A percentile compares a stretch with the other conserved stretches of the same genome.
phyloP scores from a whole-genome alignment of 2,797 vertebrate species.

The Buphagus erythrorhynchus region DNA sequence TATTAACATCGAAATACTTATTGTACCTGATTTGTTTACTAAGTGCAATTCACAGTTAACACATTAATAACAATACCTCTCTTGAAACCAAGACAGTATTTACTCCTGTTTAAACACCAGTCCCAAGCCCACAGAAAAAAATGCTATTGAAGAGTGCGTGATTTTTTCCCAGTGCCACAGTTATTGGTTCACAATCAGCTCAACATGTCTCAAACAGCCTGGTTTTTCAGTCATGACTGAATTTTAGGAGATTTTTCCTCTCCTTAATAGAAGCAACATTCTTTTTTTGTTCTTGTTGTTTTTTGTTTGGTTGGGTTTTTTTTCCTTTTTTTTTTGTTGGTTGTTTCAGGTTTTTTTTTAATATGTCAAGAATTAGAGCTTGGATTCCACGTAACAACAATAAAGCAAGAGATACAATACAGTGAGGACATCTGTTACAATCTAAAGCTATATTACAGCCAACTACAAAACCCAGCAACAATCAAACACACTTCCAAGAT shows the following conservation, averaged over 20 bases:
- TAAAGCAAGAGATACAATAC: rapidly evolving
- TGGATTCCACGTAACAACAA: not conserved
- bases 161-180: not conserved
- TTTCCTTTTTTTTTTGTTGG: not conserved
- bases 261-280: not conserved
- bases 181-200: not conserved
- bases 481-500: not conserved
- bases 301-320: no score
- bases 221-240: not conserved
- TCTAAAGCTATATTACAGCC: not conserved
- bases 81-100: not conserved
- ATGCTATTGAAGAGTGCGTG: rapidly evolving
- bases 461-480: not conserved
- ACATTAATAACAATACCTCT: not conserved
- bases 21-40: not conserved
- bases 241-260: not conserved
- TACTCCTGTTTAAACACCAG: not conserved
- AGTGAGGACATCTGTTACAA: not conserved
- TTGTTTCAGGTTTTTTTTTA: not conserved
- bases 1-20: not conserved
- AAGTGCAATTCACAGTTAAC: not conserved
- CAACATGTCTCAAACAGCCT: not conserved
- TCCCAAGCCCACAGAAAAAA: not conserved
- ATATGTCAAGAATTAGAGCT: not conserved
- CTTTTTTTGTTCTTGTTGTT: not conserved